phyloP scores from a whole-genome alignment of 2,888 invertebrate genomes.

The Lasioglossum leucozonium region DNA sequence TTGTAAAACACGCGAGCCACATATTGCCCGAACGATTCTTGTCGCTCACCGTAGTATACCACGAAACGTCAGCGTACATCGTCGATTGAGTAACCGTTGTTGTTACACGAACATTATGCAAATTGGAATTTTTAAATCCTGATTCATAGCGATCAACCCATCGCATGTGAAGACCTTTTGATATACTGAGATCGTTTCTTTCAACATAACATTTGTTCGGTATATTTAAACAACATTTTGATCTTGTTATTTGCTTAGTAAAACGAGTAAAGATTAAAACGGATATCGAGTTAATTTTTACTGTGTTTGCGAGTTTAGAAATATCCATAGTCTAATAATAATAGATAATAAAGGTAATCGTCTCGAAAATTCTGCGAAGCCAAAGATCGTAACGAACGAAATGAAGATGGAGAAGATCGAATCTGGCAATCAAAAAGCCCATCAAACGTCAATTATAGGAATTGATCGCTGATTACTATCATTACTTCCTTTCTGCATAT shows the following conservation, averaged over 20 bases:
- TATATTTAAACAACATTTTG: too few species aligned
- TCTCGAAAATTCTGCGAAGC: neutral
- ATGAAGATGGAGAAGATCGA: constrained; percentile 22
- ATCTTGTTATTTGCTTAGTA: too few species aligned
- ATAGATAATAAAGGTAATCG: neutral
- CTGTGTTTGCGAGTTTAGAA: too few species aligned
- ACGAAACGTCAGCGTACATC: neutral
- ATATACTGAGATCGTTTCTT: too few species aligned
- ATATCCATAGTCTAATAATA: neutral
- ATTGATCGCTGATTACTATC: constrained; percentile 52
- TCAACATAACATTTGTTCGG: too few species aligned
- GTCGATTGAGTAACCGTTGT: neutral
- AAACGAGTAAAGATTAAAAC: too few species aligned
- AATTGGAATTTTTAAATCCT: neutral
- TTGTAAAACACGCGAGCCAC: constrained; percentile 10
- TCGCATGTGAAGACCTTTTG: neutral
- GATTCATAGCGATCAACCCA: too few species aligned
- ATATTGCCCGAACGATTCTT: neutral
- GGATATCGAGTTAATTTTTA: too few species aligned
- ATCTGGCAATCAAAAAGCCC: constrained; percentile 44
- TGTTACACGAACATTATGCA: neutral
- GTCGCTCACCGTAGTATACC: neutral
- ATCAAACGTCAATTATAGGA: constrained; percentile 52
- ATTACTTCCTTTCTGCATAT: constrained; percentile 27
- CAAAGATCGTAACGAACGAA: constrained; percentile 19